phyloP scores from a whole-genome alignment of 2,888 invertebrate species.

The Pharmacophagus antenor region DNA sequence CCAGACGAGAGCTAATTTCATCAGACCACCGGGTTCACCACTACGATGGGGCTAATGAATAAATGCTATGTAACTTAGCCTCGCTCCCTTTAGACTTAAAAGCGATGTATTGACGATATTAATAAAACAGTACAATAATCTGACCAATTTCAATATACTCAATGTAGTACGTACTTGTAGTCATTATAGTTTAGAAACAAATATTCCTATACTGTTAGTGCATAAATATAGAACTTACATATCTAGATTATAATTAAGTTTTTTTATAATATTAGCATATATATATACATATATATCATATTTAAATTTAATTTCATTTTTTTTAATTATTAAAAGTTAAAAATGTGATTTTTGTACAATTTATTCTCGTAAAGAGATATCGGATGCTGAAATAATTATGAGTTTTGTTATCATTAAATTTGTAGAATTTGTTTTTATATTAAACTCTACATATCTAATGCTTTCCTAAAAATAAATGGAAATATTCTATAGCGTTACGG shows the following conservation, averaged over 20 bases:
- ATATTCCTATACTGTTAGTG: slow-evolving; percentile 22
- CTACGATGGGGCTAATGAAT: slow-evolving; percentile 65
- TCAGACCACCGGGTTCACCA: slow-evolving; percentile 73
- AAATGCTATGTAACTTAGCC: slow-evolving; percentile 9
- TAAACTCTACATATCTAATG: slow-evolving; percentile 18
- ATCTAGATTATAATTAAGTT: not conserved
- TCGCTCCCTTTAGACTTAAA: slow-evolving; percentile 16
- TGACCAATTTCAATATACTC: slow-evolving; percentile 49
- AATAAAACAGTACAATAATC: slow-evolving; percentile 63
- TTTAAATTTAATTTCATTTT: too few species aligned
- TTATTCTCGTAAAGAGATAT: too few species aligned
- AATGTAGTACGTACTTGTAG: slow-evolving; percentile 8
- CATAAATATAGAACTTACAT: not conserved
- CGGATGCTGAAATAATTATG: not conserved
- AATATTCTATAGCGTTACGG: slow-evolving; percentile 27
- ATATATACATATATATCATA: not conserved
- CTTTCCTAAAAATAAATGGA: slow-evolving; percentile 14
- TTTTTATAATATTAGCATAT: not conserved
- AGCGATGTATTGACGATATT: slow-evolving; percentile 3
- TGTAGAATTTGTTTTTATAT: not conserved
- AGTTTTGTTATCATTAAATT: too few species aligned
- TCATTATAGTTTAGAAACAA: slow-evolving; percentile 7
- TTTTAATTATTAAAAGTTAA: too few species aligned
- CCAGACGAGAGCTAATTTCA: slow-evolving; percentile 62
- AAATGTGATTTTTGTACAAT: too few species aligned